Evolutionary conservation across 2,888 invertebrate species (phyloP), one percentile per base, ranked within the genome.

Genomic region (Microplitis deprimator): DNA sequence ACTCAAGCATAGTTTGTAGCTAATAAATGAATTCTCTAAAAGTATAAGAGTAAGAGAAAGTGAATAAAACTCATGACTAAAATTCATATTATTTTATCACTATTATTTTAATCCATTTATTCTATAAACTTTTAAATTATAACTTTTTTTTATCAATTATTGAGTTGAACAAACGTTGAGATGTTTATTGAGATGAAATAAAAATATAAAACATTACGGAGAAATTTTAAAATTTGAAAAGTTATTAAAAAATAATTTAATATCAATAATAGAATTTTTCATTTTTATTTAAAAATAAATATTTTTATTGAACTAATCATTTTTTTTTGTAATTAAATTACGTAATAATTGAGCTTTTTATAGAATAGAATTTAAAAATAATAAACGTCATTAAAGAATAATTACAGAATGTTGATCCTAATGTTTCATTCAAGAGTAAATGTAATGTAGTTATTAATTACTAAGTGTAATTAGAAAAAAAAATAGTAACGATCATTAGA

Each of bases 61-160:
- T 65, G 38, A 65, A 65, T 65, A 29, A 65, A 65, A 65, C 3
- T 65, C 38, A 20, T 65, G 65, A 65, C 6, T 13, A 65, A 38
- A 65, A 65, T 38, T 13, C 38, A 65, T 65, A 65, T 62, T 17
- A 65, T 8, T 29, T 65, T 5, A 2, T 65, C 20, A 68, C 41
- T 41, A 40, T 68, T 68, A 68, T 68, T 68, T 41, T 40, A 16
- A 68, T 68, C 68, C 8, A 13, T 13, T 50, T 8, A 3, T 13
- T 13, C 13, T 8, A 50, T 13, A 10, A 10, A 50, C 50, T 50
- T 50, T 50, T 13, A 7, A 8, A 50, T 50, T 13, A 10, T 4
- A 13, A 50, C 13, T 50, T 3, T 50, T 41, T 41, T 41, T 41
- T 41, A 10, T 41, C 5, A 13, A 50, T 29, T 29, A 29, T 29